Conservation (phyloP, 1,140 invertebrate genomes). For the Monomorium pharaonis region DNA sequence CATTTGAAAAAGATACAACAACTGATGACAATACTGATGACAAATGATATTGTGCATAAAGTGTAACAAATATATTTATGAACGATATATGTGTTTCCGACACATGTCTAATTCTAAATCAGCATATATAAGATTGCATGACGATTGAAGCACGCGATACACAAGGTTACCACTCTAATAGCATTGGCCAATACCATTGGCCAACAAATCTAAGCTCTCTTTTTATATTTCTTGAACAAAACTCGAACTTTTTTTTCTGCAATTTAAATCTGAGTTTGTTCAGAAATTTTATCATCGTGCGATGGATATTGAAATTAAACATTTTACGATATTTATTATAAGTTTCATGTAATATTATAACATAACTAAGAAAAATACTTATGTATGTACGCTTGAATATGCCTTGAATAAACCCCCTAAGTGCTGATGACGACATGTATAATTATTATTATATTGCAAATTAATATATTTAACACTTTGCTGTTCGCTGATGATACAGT, state of each 20-base stretch:
- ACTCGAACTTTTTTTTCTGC: not conserved
- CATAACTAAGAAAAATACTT: not conserved
- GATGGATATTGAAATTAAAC: not conserved
- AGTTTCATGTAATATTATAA: not conserved
- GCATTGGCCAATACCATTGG: not conserved
- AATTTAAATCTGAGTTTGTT: not conserved
- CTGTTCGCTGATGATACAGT: too few relatives aligned
- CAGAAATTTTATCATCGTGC: not conserved
- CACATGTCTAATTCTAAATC: constrained; percentile 21
- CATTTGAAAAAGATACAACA: not conserved
- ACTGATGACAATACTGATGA: not conserved
- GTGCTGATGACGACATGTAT: not conserved
- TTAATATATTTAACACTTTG: not conserved
- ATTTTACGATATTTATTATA: not conserved
- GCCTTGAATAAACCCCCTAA: not conserved
- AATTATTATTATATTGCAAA: not conserved
- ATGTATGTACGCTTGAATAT: not conserved
- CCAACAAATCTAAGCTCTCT: constrained; percentile 12
- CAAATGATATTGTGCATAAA: not conserved
- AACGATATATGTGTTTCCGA: not conserved
- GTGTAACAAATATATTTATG: not conserved
- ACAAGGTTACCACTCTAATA: constrained; percentile 13
- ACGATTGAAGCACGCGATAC: constrained; percentile 14
- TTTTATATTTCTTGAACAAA: constrained; percentile 5
- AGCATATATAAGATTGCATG: constrained; percentile 35